These are phyloP conservation scores for Pemphredon lugubris DNA, from an alignment of 2,888 invertebrate species.

Conservation along the genomic window DNA sequence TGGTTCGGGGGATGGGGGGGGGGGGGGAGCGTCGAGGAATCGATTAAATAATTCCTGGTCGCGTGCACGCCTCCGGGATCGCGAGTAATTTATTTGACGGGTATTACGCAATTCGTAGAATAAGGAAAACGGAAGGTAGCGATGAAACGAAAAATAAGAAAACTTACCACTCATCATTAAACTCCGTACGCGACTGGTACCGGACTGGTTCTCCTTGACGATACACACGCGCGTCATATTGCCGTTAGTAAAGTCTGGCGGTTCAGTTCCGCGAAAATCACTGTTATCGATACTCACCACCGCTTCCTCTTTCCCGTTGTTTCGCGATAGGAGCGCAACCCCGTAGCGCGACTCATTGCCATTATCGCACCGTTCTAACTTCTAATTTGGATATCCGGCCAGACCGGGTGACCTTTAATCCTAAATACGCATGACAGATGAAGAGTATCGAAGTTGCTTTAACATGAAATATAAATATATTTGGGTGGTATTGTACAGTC, in stretches of 20 bases:
- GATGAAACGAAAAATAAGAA: slow-evolving; percentile 43
- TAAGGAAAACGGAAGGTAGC: slow-evolving; percentile 49
- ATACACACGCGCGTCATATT: slow-evolving; percentile 52
- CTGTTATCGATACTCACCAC: slow-evolving; percentile 14
- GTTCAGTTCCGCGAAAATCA: slow-evolving; percentile 45
- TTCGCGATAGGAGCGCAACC: too few species aligned
- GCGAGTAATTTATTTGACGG: slow-evolving; percentile 19
- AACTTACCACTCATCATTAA: slow-evolving; percentile 43
- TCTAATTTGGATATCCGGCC: too few species aligned
- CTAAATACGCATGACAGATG: too few species aligned
- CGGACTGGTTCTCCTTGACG: slow-evolving; percentile 55
- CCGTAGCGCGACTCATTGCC: too few species aligned
- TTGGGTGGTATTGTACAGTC: slow-evolving; percentile 78
- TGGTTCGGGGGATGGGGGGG: too few species aligned
- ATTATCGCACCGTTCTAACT: too few species aligned
- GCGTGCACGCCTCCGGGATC: not conserved
- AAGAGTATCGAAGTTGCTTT: slow-evolving; percentile 60
- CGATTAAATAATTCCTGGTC: not conserved
- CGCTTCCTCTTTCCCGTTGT: not conserved
- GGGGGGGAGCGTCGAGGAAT: not conserved
- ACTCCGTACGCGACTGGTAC: slow-evolving; percentile 22
- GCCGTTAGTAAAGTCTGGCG: slow-evolving; percentile 54
- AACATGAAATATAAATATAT: slow-evolving; percentile 79
- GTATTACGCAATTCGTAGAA: slow-evolving; percentile 33
- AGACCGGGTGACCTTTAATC: too few species aligned